Percentiles rank a stretch among this genome's conserved stretches.
phyloP scores from a whole-genome alignment of 2,113 vertebrate genomes.

The Chloebia gouldiae region DNA sequence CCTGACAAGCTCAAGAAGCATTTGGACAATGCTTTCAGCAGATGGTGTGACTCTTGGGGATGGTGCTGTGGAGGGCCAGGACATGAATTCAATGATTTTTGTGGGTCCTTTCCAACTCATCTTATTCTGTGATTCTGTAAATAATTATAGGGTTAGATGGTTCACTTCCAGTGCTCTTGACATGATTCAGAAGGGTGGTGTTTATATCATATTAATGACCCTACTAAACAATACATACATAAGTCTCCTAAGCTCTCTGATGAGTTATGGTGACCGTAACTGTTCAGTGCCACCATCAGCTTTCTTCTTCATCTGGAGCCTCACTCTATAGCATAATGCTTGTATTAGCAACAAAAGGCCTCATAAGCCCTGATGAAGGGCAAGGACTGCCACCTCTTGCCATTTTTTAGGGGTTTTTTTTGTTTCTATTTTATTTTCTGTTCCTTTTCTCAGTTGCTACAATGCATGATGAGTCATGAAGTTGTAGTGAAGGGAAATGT shows the following conservation, averaged over 20 bases:
- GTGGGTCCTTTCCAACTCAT: not conserved
- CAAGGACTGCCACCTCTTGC: not conserved
- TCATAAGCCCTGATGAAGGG: not conserved
- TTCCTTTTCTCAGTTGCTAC: not conserved
- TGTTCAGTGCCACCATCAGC: not conserved
- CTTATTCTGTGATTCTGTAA: not conserved
- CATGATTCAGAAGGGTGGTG: not conserved
- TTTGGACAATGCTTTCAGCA: not conserved
- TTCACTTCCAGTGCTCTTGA: not conserved
- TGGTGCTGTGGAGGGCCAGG: not conserved
- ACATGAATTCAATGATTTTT: not conserved
- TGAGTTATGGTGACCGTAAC: not conserved
- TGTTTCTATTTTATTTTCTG: not conserved
- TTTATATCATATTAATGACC: not conserved
- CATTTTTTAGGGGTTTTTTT: not conserved
- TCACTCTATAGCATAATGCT: not conserved
- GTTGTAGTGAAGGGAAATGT: not conserved
- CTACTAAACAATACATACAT: not conserved
- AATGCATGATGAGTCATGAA: not conserved
- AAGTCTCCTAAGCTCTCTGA: not conserved
- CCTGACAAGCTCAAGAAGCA: not conserved
- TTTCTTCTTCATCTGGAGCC: not conserved
- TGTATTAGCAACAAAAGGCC: not conserved
- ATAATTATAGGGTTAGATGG: not conserved
- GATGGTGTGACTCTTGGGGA: accelerated